Base-by-base conservation (phyloP, 2,113 vertebrate genomes). In the Raja brachyura region DNA sequence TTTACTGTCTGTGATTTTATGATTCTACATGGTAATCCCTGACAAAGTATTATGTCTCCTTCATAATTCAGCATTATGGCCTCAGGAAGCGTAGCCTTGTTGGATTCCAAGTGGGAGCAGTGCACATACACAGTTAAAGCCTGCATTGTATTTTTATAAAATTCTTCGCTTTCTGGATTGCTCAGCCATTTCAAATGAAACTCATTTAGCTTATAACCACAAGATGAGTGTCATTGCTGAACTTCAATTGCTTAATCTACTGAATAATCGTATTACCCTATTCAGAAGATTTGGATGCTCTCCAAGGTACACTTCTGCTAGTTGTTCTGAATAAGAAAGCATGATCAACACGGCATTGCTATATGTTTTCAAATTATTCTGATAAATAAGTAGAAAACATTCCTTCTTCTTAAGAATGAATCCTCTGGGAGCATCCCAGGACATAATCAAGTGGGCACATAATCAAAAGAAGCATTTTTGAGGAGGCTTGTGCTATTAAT, bases 271-370 rank as follows among this genome's bases (percentile, higher is more conserved):
- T 59, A 85, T 85, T 85, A 56, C 25, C 48, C 81, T 54, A 28
- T 85, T 86, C n/a, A n/a, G 83, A 61, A 48, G 20, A 18, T 88
- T 88, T 88, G 83, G 56, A 88, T 88, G 61, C 83, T 31, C 28
- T 88, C 56, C 83, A 88, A 88, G 13, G 0, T 88, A 6, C 59
- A 63, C 3, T 54, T 88, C 56, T 6, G 28, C 33, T 88, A 31
- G 25, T 88, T 88, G 56, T 88, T n/a, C 28, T 83, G 77, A 59
- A 56, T 56, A 61, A 88, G 56, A 88, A 63, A 63, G 59, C 0
- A 88, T 88, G 25, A 88, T 63, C 28, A 63, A 63, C 13, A 14
- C n/a, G 11, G 59, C 25, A 7, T 25, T 88, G 59, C 28, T 16
- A 88, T 31, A 25, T 88, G 81, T n/a, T 88, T 88, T 31, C 83